Evolutionary conservation across 2,888 invertebrate species (phyloP).

Genomic region (Cryptus viduatorius): DNA sequence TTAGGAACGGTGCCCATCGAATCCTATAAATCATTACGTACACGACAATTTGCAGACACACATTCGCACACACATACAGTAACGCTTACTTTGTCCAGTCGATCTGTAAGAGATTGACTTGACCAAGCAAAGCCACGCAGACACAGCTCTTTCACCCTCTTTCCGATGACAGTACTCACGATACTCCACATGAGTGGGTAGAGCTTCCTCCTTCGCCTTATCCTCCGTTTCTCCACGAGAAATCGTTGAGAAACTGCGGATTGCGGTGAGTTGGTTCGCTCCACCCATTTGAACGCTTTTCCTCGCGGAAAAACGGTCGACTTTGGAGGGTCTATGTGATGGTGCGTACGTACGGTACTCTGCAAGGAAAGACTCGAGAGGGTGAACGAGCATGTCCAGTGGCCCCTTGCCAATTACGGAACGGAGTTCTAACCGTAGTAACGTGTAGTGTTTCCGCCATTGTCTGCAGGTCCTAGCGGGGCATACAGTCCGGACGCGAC

Average conservation of each 20-base stretch:
- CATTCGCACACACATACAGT: not conserved
- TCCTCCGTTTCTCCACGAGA: conserved; percentile 16
- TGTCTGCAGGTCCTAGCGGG: conserved; percentile 96
- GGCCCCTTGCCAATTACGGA: conserved; percentile 82
- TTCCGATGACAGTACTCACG: conserved; percentile 36
- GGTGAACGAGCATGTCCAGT: conserved; percentile 78
- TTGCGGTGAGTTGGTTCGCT: not conserved
- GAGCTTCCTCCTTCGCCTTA: conserved; percentile 21
- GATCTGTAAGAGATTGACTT: conserved; percentile 33
- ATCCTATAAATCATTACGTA: conserved; percentile 11
- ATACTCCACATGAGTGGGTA: conserved; percentile 3
- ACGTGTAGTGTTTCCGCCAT: conserved; percentile 93
- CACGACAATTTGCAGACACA: conserved; percentile 1
- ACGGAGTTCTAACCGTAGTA: conserved; percentile 88
- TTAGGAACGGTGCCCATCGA: conserved; percentile 30
- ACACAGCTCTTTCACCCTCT: conserved; percentile 59
- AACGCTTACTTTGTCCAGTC: conserved; percentile 12
- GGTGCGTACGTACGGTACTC: not conserved
- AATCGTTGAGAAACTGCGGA: conserved; percentile 29
- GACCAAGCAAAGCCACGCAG: conserved; percentile 29
- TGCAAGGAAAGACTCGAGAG: conserved; percentile 34
- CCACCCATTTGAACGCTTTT: conserved; percentile 21
- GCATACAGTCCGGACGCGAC: conserved; percentile 98
- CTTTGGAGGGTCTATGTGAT: not conserved
- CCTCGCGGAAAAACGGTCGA: conserved; percentile 33